phyloP scores from a whole-genome alignment of 2,113 vertebrate species.

The Atlantisia rogersi region DNA sequence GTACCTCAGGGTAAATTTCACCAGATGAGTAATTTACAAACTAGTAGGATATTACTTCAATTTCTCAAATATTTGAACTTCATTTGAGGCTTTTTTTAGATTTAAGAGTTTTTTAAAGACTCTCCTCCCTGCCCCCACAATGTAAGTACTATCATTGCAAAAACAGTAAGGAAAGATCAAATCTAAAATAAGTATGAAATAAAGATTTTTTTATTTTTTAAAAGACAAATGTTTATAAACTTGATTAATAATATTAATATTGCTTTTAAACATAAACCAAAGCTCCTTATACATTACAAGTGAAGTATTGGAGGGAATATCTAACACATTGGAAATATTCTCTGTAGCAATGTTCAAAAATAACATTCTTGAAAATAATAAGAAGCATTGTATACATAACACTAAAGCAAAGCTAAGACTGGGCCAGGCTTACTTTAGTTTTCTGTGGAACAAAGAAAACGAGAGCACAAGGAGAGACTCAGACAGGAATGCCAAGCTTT shows the following conservation, averaged over 20 bases:
- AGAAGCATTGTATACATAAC: not conserved
- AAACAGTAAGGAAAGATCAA: not conserved
- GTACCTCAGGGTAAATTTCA: not conserved
- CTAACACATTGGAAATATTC: not conserved
- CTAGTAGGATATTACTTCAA: not conserved
- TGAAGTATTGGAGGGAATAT: not conserved
- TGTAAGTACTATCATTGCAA: not conserved
- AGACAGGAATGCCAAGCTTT: constrained; percentile 8
- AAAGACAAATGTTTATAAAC: not conserved
- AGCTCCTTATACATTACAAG: not conserved
- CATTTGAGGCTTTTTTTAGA: not conserved
- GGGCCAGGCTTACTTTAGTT: not conserved
- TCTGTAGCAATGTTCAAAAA: not conserved
- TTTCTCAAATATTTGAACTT: not conserved
- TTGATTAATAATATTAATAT: not conserved
- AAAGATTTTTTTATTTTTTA: not conserved
- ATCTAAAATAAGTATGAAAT: not conserved
- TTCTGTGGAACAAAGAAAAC: constrained; percentile 2
- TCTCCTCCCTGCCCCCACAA: not conserved
- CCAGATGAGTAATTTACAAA: not conserved
- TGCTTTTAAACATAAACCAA: not conserved
- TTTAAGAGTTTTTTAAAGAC: not conserved
- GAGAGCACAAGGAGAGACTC: not conserved
- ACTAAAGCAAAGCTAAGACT: not conserved
- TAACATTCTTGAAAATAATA: not conserved